Conservation (phyloP, 1,140 invertebrate genomes). For the Zaprionus lachaisei region DNA sequence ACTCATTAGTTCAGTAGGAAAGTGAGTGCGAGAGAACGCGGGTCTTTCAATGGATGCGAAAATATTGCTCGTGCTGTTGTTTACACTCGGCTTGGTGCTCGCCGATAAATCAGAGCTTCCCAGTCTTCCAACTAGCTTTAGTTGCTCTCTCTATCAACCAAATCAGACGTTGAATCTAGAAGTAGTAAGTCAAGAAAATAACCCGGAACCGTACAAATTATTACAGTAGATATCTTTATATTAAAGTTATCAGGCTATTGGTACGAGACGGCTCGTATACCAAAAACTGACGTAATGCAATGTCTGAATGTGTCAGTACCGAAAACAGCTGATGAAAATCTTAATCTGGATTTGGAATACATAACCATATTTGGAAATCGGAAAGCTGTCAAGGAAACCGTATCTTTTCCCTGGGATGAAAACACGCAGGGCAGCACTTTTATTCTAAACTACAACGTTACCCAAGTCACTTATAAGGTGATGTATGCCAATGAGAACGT, state of each 20-base stretch:
- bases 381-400: not conserved
- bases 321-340: not conserved
- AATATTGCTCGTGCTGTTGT: not conserved
- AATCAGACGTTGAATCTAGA: not conserved
- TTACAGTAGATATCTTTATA: not conserved
- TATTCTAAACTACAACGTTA: not conserved
- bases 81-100: not conserved
- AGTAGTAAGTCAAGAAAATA: not conserved
- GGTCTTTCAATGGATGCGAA: not conserved
- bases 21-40: slow-evolving; percentile 1
- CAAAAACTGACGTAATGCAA: not conserved
- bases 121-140: not conserved
- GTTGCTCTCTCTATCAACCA: not conserved
- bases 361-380: not conserved
- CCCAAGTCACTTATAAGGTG: not conserved
- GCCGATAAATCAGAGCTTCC: not conserved
- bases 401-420: slow-evolving; percentile 1
- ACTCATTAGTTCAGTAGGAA: not conserved
- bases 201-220: not conserved
- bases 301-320: not conserved
- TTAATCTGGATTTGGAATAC: not conserved
- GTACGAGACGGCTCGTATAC: not conserved
- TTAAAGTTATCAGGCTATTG: not conserved
- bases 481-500: not conserved
- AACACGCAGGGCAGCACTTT: not conserved